Conservation (phyloP, 2,113 vertebrate genomes). For the Mus spicilegus region DNA sequence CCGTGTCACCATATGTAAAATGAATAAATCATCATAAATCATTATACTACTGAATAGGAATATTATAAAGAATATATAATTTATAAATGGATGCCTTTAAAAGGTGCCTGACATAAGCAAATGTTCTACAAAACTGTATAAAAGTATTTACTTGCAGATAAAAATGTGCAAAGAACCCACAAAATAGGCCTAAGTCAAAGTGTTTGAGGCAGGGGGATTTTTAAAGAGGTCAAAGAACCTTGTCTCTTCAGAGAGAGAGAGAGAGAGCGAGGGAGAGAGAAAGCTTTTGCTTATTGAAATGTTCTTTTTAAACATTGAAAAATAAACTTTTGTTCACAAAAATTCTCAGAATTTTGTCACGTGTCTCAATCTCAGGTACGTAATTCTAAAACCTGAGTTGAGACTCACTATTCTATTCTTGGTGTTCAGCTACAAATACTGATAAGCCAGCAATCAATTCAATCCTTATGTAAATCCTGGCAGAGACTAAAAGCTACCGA, state of each 20-base stretch:
- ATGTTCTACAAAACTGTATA: not conserved
- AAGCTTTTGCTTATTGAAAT: not conserved
- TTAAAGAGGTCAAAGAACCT: not conserved
- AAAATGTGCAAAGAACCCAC: not conserved
- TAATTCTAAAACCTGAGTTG: constrained; percentile 43
- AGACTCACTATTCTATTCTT: not conserved
- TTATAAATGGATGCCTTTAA: constrained; percentile 10
- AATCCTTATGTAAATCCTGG: constrained; percentile 45
- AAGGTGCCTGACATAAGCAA: not conserved
- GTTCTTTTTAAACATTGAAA: constrained; percentile 41
- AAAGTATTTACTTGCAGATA: not conserved
- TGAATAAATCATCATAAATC: not conserved
- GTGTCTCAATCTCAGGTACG: not conserved
- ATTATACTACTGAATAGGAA: not conserved
- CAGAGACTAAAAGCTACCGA: constrained; percentile 4
- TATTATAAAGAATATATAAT: not conserved
- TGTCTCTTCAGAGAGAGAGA: not conserved
- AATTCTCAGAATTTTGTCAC: constrained; percentile 16
- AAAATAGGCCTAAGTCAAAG: constrained; percentile 27
- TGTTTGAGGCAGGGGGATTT: not conserved
- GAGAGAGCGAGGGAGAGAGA: no score
- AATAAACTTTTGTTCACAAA: not conserved
- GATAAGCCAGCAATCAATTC: constrained; percentile 59
- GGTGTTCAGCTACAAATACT: constrained; percentile 50
- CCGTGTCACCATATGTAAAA: not conserved